Evolutionary conservation across 2,888 invertebrate genomes (phyloP), one percentile per base, ranked within the genome.

Genomic region (Hyles lineata): DNA sequence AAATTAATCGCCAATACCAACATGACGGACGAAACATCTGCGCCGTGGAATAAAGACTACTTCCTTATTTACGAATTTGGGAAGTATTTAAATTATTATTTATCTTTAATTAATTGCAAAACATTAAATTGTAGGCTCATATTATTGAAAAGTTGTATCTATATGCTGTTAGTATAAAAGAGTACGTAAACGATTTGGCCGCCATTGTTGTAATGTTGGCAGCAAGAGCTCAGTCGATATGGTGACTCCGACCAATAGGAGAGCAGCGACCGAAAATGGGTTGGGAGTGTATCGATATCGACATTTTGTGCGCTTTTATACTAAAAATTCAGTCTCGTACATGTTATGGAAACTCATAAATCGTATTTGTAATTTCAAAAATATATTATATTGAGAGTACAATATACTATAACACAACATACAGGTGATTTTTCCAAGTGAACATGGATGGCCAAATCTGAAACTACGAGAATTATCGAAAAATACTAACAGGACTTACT

Each of bases 241-340:
- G 85, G 85, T 82, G 80, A 75, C 77, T 70, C 70, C 83, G 71
- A 82, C 92, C 92, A 92, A 92, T 92, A 85, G 82, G 84, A 81
- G 76, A 74, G 74, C 75, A 73, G 82, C 78, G 77, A 55, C 23
- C 15, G 70, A 70, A 74, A 77, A 75, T 76, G 85, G 50, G 83
- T 19, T 76, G 81, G 29, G 62, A 78, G 72, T 74, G 83, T 70
- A 2, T 21, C 29, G 7, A 11, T 80, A 74, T 85, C 85, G 83
- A 85, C 77, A 74, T 43, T 43, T 15, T 1, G 1, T 55, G 55
- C 1, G 58, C 32, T 1, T 75, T 63, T 29, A 5, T 25, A 9
- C n/a, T 70, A 7, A 29, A 70, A 52, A 21, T 35, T 52, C 5
- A 62, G 21, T 15, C 11, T 43, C 3, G 15, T 15, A 43, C 11